Evolutionary conservation across 2,888 invertebrate species (phyloP).

Genomic region (Polietes domitor): DNA sequence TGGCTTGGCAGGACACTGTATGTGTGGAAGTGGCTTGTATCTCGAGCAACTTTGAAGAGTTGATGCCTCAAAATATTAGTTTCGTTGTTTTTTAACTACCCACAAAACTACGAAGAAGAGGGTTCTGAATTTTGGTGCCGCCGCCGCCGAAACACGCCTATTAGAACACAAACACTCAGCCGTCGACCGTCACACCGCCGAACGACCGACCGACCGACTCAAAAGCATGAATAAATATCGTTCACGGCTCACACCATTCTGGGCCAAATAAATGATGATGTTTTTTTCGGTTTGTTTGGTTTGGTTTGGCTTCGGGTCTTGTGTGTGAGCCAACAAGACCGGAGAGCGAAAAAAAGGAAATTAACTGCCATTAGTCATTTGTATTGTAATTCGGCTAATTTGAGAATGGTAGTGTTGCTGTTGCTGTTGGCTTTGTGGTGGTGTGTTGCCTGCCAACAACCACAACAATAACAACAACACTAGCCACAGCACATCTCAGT

Average conservation of each 20-base stretch:
- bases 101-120: not conserved
- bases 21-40: not conserved
- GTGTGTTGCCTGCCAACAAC: too few relatives aligned
- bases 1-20: not conserved
- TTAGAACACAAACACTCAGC: slow-evolving; percentile 28
- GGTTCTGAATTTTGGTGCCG: slow-evolving; percentile 37
- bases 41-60: not conserved
- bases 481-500: not conserved
- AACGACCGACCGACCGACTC: not conserved
- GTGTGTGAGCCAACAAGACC: not conserved
- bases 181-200: not conserved
- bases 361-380: slow-evolving; percentile 69
- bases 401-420: slow-evolving; percentile 48
- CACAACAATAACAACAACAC: slow-evolving; percentile 28
- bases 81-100: not conserved
- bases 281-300: not conserved
- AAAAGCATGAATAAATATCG: not conserved
- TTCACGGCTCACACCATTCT: slow-evolving; percentile 33
- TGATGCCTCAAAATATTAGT: not conserved
- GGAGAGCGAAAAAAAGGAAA: slow-evolving; percentile 61
- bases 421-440: slow-evolving; percentile 51
- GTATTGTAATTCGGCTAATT: slow-evolving; percentile 63
- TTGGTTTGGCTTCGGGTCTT: not conserved
- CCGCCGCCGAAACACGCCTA: slow-evolving; percentile 60
- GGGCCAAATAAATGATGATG: slow-evolving; percentile 8